phyloP scores from a whole-genome alignment of 2,113 vertebrate genomes.

The Ictalurus punctatus region DNA sequence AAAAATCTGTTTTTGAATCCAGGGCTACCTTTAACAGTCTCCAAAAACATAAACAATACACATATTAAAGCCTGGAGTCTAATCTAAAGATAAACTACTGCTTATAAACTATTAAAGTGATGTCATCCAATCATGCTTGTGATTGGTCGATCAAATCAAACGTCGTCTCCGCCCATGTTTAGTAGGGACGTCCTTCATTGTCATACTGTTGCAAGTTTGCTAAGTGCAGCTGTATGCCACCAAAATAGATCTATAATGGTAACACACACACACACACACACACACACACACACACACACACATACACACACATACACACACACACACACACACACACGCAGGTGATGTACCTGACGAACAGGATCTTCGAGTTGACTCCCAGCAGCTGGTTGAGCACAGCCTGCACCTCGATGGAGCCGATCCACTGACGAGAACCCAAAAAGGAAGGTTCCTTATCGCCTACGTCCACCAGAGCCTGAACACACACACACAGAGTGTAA shows the following conservation, averaged over 20 bases:
- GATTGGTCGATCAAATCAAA: not conserved
- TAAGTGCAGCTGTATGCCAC: no score
- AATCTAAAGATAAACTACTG: not conserved
- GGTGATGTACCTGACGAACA: slow-evolving; percentile 85
- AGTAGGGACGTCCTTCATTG: not conserved
- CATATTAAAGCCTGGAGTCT: not conserved
- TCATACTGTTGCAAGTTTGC: not conserved
- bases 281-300: no score
- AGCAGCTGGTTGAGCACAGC: slow-evolving; percentile 86
- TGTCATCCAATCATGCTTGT: not conserved
- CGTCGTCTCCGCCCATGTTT: not conserved
- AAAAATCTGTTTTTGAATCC: not conserved
- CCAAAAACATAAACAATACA: not conserved
- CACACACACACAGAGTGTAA: slow-evolving; percentile 13
- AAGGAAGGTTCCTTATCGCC: slow-evolving; percentile 88
- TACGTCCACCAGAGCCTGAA: slow-evolving; percentile 87
- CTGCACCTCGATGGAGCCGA: slow-evolving; percentile 94
- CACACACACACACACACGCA: not conserved
- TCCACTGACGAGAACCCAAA: slow-evolving; percentile 92
- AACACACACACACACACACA: no score
- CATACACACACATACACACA: not conserved
- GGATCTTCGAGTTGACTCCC: slow-evolving; percentile 89
- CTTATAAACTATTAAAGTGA: not conserved
- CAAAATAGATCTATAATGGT: no score
- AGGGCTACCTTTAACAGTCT: not conserved